phyloP scores from a whole-genome alignment of 1,140 invertebrate species.

The Panagrolaimus sp. region DNA sequence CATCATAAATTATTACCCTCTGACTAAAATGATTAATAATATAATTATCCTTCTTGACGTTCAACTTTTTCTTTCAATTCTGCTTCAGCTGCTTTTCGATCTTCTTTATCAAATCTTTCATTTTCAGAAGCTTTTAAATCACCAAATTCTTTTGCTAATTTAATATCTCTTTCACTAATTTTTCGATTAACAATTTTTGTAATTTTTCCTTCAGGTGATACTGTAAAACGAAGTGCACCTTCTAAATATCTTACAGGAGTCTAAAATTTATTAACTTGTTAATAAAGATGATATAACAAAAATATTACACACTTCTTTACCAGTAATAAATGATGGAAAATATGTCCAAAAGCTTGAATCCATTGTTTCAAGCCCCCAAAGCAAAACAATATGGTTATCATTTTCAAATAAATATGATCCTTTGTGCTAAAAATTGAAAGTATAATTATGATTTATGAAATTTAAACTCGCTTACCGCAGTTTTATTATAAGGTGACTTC shows the following conservation, averaged over 20 bases:
- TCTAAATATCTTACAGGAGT: conserved; percentile 3
- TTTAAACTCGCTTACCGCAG: conserved; percentile 28
- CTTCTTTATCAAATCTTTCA: conserved; percentile 20
- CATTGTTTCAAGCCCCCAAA: conserved; percentile 1
- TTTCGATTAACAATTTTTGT: conserved; percentile 23
- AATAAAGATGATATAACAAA: not conserved
- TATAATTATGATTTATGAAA: too few relatives aligned
- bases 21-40: not conserved
- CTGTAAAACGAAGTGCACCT: conserved; percentile 27
- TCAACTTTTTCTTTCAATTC: not conserved
- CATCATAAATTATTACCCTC: not conserved
- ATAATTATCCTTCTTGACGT: not conserved
- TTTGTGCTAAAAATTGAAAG: not conserved
- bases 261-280: conserved; percentile 9
- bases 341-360: conserved; percentile 14
- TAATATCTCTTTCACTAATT: conserved; percentile 18
- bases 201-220: conserved; percentile 21
- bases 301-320: conserved; percentile 18
- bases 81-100: not conserved
- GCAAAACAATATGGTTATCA: conserved; percentile 5
- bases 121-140: conserved; percentile 17
- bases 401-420: conserved; percentile 3
- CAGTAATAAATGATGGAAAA: conserved; percentile 25
- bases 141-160: conserved; percentile 22
- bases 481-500: conserved; percentile 30